phyloP scores from a whole-genome alignment of 2,888 invertebrate species.

The Plagodis pulveraria region DNA sequence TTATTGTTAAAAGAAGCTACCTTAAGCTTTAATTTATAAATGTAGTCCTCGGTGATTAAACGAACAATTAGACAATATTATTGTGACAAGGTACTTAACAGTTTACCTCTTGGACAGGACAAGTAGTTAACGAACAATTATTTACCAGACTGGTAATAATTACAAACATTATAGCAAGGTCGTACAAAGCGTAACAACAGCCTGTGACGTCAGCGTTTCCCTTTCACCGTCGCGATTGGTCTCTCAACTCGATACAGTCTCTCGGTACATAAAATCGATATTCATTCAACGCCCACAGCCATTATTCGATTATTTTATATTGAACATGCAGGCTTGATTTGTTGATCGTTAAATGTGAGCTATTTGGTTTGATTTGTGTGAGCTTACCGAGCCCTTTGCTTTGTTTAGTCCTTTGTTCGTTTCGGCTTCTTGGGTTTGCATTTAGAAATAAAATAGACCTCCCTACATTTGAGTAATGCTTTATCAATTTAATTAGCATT shows the following conservation, averaged over 20 bases:
- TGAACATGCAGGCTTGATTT: conserved; percentile 20
- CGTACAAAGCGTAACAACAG: conserved; percentile 40
- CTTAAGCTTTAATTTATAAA: too few species aligned
- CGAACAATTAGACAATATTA: conserved; percentile 10
- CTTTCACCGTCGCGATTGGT: conserved; percentile 74
- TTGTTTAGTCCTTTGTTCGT: conserved; percentile 18
- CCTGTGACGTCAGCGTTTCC: conserved; percentile 73
- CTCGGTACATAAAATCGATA: conserved; percentile 48
- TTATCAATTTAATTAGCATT: too few species aligned
- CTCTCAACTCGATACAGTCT: conserved; percentile 36
- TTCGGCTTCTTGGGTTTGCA: neutral
- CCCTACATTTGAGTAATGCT: too few species aligned
- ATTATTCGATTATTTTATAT: conserved; percentile 23
- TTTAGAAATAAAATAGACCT: too few species aligned
- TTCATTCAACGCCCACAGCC: conserved; percentile 45
- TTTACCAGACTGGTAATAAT: conserved; percentile 46
- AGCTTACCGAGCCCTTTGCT: conserved; percentile 17
- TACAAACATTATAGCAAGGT: conserved; percentile 54
- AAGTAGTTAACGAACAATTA: conserved; percentile 42
- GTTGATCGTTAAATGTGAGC: conserved; percentile 20
- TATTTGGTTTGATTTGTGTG: conserved; percentile 26
- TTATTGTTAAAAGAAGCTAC: too few species aligned
- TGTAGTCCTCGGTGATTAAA: neutral
- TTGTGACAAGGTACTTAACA: conserved; percentile 11
- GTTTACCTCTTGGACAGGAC: conserved; percentile 16